phyloP scores from a whole-genome alignment of 2,797 vertebrate species.

The Oryzias dopingdopingensis region DNA sequence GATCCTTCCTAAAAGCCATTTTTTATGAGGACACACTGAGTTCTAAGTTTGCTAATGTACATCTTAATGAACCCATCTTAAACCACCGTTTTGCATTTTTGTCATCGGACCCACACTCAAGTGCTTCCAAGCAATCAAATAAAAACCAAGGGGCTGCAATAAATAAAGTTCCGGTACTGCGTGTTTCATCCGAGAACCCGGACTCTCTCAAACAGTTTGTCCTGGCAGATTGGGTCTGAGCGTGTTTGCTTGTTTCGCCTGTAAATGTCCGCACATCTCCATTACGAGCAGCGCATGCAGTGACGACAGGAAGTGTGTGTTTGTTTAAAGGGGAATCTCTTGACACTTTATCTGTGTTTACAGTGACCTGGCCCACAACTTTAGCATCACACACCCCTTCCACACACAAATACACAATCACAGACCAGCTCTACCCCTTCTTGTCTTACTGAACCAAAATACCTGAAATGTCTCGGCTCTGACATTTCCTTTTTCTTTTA shows the following conservation, averaged over 20 bases:
- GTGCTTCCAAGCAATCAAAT: constrained; percentile 5
- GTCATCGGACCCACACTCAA: constrained; percentile 1
- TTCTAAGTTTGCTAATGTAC: constrained; percentile 33
- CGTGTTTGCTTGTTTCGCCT: constrained; percentile 51
- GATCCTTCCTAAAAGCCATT: constrained; percentile 14
- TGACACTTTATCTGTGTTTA: constrained; percentile 78
- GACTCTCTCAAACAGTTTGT: constrained; percentile 35
- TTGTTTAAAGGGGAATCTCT: constrained; percentile 73
- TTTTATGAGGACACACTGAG: constrained; percentile 25
- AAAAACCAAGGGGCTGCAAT: constrained; percentile 1
- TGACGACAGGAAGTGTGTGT: constrained; percentile 76
- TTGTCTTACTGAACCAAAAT: constrained; percentile 39
- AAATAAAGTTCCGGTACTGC: constrained; percentile 4
- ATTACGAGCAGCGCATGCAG: constrained; percentile 55
- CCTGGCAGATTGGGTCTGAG: constrained; percentile 30
- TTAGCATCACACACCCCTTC: constrained; percentile 31
- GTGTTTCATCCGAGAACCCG: constrained; percentile 5
- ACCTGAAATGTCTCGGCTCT: constrained; percentile 27
- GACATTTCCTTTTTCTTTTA: neutral
- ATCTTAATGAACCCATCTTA: constrained; percentile 25
- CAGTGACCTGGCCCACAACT: constrained; percentile 42
- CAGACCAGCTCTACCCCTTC: constrained; percentile 15
- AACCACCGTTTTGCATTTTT: constrained; percentile 15
- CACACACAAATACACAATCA: constrained; percentile 8
- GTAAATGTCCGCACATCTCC: constrained; percentile 58